These are phyloP conservation scores for Dendrocincla tyrannina DNA, from an alignment of 2,797 vertebrate genomes.

Conservation along the genomic window DNA sequence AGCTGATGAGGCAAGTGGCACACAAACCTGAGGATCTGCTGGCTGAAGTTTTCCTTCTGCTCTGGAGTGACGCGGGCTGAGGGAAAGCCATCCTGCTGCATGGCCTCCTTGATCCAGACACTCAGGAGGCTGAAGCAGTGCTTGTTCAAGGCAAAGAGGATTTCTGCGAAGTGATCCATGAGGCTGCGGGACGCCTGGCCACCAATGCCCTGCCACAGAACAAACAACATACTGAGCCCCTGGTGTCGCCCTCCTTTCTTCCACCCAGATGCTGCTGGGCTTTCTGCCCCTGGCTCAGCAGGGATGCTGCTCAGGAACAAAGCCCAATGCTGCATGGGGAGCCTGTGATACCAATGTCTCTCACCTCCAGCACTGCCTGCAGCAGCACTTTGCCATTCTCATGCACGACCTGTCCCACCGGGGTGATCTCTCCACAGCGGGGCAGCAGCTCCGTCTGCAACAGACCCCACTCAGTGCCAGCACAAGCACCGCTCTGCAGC, in stretches of 20 bases:
- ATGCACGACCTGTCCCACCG: conserved; percentile 89
- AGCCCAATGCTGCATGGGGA: not conserved
- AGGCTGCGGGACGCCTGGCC: conserved; percentile 94
- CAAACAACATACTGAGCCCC: not conserved
- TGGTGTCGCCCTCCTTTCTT: rapidly evolving
- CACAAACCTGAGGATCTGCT: conserved; percentile 93
- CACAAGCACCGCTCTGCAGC: not conserved
- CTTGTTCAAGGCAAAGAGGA: conserved; percentile 95
- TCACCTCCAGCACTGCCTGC: conserved; percentile 93
- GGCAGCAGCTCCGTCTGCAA: conserved; percentile 93
- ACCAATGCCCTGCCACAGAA: conserved; percentile 85
- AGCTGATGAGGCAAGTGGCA: not conserved
- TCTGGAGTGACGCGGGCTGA: conserved; percentile 88
- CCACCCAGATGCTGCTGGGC: rapidly evolving
- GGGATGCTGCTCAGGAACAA: not conserved
- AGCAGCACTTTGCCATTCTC: conserved; percentile 91
- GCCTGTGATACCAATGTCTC: rapidly evolving
- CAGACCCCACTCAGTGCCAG: not conserved
- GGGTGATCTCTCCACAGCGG: conserved; percentile 89
- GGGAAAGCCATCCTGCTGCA: conserved; percentile 92
- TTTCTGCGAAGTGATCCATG: conserved; percentile 98
- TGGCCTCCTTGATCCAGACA: conserved; percentile 93
- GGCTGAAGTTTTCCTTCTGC: conserved; percentile 95
- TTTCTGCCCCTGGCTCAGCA: rapidly evolving
- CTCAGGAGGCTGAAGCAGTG: conserved; percentile 93